Percentiles rank a stretch among this genome's conserved stretches.
Conservation (phyloP, 1,140 invertebrate species). For the Hirudo medicinalis region DNA sequence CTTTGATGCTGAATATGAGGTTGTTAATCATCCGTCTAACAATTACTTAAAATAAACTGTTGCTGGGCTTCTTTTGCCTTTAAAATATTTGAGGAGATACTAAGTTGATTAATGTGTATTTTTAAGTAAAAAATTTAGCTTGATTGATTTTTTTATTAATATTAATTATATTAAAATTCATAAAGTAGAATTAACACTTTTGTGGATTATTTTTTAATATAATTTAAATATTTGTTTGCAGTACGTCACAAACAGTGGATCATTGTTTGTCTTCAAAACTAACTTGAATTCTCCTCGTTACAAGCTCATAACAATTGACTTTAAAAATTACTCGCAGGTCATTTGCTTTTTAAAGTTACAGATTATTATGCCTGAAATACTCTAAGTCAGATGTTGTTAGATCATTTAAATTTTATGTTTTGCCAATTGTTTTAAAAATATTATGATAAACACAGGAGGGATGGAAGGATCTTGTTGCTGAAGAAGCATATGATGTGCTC, state of each 20-base stretch:
- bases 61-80: too few species aligned
- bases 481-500: slow-evolving; percentile 73
- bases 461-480: slow-evolving; percentile 69
- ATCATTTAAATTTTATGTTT: background rate
- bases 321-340: slow-evolving; percentile 53
- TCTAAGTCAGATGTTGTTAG: background rate
- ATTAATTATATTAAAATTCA: too few species aligned
- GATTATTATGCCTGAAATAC: background rate
- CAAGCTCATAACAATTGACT: slow-evolving; percentile 71
- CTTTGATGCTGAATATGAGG: slow-evolving; percentile 82
- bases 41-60: background rate
- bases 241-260: slow-evolving; percentile 79
- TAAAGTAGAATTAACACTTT: background rate
- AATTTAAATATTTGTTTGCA: slow-evolving; percentile 36
- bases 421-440: background rate
- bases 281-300: slow-evolving; percentile 88
- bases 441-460: slow-evolving; percentile 36
- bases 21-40: too few species aligned
- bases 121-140: too few species aligned
- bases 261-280: slow-evolving; percentile 71
- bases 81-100: too few species aligned
- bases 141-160: too few species aligned
- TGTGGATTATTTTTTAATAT: background rate
- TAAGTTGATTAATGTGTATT: too few species aligned
- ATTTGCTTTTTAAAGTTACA: slow-evolving; percentile 5